phyloP scores from a whole-genome alignment of 1,140 invertebrate species.

The Hestina assimilis region DNA sequence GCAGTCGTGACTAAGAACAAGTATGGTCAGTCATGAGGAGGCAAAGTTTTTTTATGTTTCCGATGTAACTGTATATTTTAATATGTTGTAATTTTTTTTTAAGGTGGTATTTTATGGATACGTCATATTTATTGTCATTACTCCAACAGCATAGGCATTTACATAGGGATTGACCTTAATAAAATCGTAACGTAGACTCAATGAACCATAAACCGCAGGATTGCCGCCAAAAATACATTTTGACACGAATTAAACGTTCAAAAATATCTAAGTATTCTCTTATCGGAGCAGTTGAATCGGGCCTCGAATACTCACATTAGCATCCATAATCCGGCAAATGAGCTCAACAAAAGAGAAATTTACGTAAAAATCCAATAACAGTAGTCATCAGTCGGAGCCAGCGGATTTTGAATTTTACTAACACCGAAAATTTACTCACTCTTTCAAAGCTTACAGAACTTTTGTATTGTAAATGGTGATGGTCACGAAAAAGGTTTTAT shows the following conservation, averaged over 20 bases:
- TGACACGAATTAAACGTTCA: constrained; percentile 41
- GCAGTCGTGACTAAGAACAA: constrained; percentile 59
- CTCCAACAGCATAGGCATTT: constrained; percentile 15
- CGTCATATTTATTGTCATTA: not conserved
- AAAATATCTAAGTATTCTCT: constrained; percentile 35
- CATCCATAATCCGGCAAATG: constrained; percentile 62
- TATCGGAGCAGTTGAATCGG: constrained; percentile 47
- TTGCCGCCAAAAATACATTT: constrained; percentile 37
- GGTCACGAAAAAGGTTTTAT: constrained; percentile 17
- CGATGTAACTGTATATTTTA: constrained; percentile 1
- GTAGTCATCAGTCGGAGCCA: constrained; percentile 37
- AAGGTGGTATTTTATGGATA: not conserved
- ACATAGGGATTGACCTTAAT: constrained; percentile 30
- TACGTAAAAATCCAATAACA: constrained; percentile 64
- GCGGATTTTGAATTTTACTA: constrained; percentile 27
- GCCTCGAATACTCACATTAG: constrained; percentile 43
- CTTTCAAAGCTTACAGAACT: constrained; percentile 20
- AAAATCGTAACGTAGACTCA: constrained; percentile 25
- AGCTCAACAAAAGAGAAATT: constrained; percentile 62
- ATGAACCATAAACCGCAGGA: constrained; percentile 31
- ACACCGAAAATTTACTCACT: constrained; percentile 26
- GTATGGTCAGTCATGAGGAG: constrained; percentile 20
- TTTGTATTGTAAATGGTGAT: constrained; percentile 18
- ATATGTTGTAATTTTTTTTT: not conserved
- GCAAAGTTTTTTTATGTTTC: constrained; percentile 28